Percentiles rank a stretch among this genome's conserved stretches.
Evolutionary conservation across 2,888 invertebrate species (phyloP).

Genomic region (Eristalis intricaria): DNA sequence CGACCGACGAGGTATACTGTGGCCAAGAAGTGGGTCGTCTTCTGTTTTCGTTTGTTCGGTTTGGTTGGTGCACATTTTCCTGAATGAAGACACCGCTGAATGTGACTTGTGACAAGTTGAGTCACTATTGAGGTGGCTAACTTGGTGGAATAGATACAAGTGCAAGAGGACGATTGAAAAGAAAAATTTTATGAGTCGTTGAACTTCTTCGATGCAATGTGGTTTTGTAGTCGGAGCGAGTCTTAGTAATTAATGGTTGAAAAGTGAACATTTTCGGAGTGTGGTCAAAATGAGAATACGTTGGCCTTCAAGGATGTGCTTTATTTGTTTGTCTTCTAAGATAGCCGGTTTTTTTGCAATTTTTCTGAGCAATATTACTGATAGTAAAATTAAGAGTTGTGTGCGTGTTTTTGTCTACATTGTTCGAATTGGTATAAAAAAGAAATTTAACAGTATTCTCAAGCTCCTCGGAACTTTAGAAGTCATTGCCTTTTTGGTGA

Average conservation of each 20-base stretch:
- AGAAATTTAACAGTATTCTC: no score
- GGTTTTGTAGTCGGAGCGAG: background rate
- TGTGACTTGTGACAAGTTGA: slow-evolving; percentile 37
- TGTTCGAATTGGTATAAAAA: no score
- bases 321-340: no score
- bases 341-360: no score
- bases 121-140: slow-evolving; percentile 20
- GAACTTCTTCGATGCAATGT: slow-evolving; percentile 41
- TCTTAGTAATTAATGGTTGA: slow-evolving; percentile 39
- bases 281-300: slow-evolving; percentile 11
- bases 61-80: slow-evolving; percentile 26
- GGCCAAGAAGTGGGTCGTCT: slow-evolving; percentile 55
- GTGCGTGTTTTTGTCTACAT: no score
- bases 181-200: slow-evolving; percentile 36
- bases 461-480: no score
- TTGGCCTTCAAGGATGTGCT: background rate
- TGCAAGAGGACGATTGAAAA: slow-evolving; percentile 11
- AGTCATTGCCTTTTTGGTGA: no score
- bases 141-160: slow-evolving; percentile 18
- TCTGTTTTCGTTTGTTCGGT: slow-evolving; percentile 29
- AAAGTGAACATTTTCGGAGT: slow-evolving; percentile 40
- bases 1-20: background rate
- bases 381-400: no score
- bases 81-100: slow-evolving; percentile 32
- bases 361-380: no score